A percentile compares a stretch with the other conserved stretches of the same genome.
These are phyloP conservation scores for Ctenoplectra terminalis DNA, from an alignment of 1,140 invertebrate species.

Conservation along the genomic window DNA sequence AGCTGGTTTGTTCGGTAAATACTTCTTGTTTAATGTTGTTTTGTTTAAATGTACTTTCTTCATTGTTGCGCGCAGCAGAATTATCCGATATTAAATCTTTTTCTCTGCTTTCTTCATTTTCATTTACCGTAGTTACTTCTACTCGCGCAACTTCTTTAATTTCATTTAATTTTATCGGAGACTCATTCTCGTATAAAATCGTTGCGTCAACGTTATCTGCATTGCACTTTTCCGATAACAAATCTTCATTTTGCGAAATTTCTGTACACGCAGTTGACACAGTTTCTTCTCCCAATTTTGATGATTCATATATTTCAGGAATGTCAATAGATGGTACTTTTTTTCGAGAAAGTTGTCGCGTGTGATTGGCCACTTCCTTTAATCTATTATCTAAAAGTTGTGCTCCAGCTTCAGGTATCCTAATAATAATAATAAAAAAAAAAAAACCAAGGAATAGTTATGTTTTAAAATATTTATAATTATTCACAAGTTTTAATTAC, in stretches of 20 bases:
- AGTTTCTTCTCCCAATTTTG: slow-evolving; percentile 18
- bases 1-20: slow-evolving; percentile 6
- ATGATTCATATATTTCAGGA: slow-evolving; percentile 26
- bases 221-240: background rate
- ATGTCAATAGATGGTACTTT: slow-evolving; percentile 54
- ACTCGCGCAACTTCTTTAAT: background rate
- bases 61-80: background rate
- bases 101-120: slow-evolving; percentile 3
- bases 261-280: slow-evolving; percentile 6
- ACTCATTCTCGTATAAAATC: slow-evolving; percentile 3
- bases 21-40: background rate
- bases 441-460: slow-evolving; percentile 30
- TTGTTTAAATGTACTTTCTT: slow-evolving; percentile 15
- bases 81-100: background rate
- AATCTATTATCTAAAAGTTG: slow-evolving; percentile 75
- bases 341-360: slow-evolving; percentile 74
- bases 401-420: slow-evolving; percentile 76
- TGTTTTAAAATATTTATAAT: slow-evolving; percentile 10
- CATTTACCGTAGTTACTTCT: background rate
- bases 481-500: background rate
- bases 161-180: background rate
- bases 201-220: background rate
- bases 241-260: background rate
- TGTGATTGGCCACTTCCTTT: slow-evolving; percentile 77
- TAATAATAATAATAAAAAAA: too few species aligned